These are phyloP conservation scores for Ctenicera cuprea DNA, from an alignment of 2,888 invertebrate species.

Conservation along the genomic window DNA sequence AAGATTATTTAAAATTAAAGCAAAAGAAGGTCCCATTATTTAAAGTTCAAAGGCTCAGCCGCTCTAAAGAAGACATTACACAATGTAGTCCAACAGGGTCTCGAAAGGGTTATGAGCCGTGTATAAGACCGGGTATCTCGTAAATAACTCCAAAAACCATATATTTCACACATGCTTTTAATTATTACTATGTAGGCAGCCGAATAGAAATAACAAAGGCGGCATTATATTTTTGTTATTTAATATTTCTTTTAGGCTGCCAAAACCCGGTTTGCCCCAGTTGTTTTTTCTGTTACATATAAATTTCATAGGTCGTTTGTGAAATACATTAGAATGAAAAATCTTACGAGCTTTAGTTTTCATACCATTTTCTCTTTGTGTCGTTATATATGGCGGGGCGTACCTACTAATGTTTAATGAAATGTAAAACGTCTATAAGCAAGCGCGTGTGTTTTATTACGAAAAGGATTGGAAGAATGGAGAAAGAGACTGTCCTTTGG, in stretches of 20 bases:
- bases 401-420: slow-evolving; percentile 65
- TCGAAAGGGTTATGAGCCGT: slow-evolving; percentile 62
- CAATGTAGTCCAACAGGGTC: slow-evolving; percentile 57
- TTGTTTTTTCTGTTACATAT: slow-evolving; percentile 36
- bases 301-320: slow-evolving; percentile 45
- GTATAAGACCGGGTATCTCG: slow-evolving; percentile 58
- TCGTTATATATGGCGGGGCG: slow-evolving; percentile 57
- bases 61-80: slow-evolving; percentile 63
- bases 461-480: slow-evolving; percentile 66
- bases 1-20: slow-evolving; percentile 23
- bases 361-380: slow-evolving; percentile 51
- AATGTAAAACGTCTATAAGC: slow-evolving; percentile 67
- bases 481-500: slow-evolving; percentile 64
- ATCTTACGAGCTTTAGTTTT: slow-evolving; percentile 52
- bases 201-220: slow-evolving; percentile 56
- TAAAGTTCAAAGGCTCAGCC: slow-evolving; percentile 56
- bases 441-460: slow-evolving; percentile 67
- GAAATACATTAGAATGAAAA: slow-evolving; percentile 44
- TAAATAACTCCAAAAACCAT: slow-evolving; percentile 61
- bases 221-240: slow-evolving; percentile 52
- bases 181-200: slow-evolving; percentile 60
- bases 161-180: slow-evolving; percentile 65
- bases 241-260: slow-evolving; percentile 29
- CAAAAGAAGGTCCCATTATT: slow-evolving; percentile 26
- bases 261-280: slow-evolving; percentile 9